Percentiles rank a stretch among this genome's conserved stretches.
These are phyloP conservation scores for Aldrovandia affinis DNA, from an alignment of 2,797 vertebrate genomes.

Conservation along the genomic window DNA sequence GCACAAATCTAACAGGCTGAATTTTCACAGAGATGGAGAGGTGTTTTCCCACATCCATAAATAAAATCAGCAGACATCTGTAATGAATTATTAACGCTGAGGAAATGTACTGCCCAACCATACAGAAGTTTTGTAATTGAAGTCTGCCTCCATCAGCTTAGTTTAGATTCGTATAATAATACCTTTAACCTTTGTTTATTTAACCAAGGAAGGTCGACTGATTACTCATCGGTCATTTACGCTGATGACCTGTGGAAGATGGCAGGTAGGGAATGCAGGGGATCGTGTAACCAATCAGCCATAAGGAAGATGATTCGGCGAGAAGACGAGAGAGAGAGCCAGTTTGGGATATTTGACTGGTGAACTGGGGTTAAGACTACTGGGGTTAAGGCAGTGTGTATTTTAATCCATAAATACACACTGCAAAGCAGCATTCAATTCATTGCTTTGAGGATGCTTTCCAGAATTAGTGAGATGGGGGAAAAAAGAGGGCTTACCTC, in stretches of 20 bases:
- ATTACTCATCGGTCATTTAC: background rate
- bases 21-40: background rate
- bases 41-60: background rate
- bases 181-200: background rate
- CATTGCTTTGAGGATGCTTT: background rate
- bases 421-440: background rate
- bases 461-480: background rate
- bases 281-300: background rate
- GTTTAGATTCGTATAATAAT: background rate
- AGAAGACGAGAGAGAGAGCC: background rate
- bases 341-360: background rate
- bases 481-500: background rate
- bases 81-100: background rate
- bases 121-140: background rate
- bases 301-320: background rate
- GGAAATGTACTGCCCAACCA: background rate
- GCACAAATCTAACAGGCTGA: background rate
- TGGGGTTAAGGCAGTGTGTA: too few species aligned
- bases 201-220: background rate
- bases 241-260: background rate
- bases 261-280: background rate
- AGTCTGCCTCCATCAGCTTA: too few species aligned
- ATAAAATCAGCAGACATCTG: background rate
- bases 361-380: too few species aligned
- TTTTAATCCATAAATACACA: slow-evolving; percentile 2